Evolutionary conservation across 2,888 invertebrate genomes (phyloP).

Genomic region (Formica aserva): DNA sequence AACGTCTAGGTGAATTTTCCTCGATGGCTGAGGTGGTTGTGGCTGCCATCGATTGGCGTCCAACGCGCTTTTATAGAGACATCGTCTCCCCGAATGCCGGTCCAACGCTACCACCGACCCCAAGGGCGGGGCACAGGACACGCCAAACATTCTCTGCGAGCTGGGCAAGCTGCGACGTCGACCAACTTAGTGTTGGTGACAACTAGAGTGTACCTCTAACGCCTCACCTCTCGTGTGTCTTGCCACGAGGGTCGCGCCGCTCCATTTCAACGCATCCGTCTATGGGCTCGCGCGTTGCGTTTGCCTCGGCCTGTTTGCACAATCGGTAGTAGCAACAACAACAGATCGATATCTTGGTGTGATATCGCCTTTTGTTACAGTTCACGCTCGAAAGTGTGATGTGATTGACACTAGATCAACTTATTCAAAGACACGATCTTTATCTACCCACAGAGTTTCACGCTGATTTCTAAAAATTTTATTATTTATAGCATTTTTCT

Average conservation of each 20-base stretch:
- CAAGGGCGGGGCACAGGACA: conserved; percentile 83
- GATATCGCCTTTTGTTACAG: conserved; percentile 22
- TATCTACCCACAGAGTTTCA: background rate
- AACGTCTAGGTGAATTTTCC: conserved; percentile 51
- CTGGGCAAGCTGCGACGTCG: conserved; percentile 48
- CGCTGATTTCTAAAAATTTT: background rate
- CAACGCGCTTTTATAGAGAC: conserved; percentile 81
- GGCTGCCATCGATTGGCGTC: conserved; percentile 70
- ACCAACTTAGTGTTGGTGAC: conserved; percentile 69
- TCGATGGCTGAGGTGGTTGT: conserved; percentile 77
- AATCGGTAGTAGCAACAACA: conserved; percentile 17
- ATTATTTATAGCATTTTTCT: background rate
- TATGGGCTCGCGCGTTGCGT: conserved; percentile 1
- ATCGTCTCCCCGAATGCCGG: conserved; percentile 63
- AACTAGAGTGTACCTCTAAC: conserved; percentile 63
- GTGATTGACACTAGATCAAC: conserved; percentile 11
- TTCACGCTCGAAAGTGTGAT: background rate
- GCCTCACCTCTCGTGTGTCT: conserved; percentile 57
- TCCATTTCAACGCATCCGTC: conserved; percentile 68
- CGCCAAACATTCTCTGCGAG: conserved; percentile 81
- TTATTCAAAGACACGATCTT: background rate
- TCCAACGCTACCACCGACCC: conserved; percentile 71
- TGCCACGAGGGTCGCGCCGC: conserved; percentile 64
- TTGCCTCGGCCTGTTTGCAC: background rate
- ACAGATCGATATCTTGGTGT: conserved; percentile 18